phyloP scores from a whole-genome alignment of 2,113 vertebrate genomes.

The Pleuronectes platessa region DNA sequence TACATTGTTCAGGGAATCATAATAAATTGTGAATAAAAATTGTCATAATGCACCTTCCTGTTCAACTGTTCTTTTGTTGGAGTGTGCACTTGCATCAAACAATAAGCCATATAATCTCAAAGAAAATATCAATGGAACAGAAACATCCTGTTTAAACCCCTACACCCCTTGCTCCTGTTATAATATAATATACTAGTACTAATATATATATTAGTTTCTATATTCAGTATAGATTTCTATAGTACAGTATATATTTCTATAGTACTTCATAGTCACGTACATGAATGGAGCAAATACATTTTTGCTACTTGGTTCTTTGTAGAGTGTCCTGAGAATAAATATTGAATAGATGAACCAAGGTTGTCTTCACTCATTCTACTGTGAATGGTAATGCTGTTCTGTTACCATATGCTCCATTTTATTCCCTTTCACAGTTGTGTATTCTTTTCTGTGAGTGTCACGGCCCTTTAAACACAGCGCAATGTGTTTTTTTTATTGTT shows the following conservation, averaged over 20 bases:
- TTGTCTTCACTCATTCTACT: neutral
- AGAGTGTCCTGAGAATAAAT: neutral
- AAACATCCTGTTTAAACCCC: neutral
- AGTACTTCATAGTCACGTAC: too few relatives aligned
- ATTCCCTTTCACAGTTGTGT: slow-evolving; percentile 10
- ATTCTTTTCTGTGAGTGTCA: slow-evolving; percentile 9
- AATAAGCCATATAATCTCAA: neutral
- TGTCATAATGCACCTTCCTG: neutral
- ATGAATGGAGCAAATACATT: neutral
- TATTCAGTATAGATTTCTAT: too few relatives aligned
- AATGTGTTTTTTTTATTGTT: slow-evolving; percentile 15
- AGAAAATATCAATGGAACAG: neutral
- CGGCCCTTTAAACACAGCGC: slow-evolving; percentile 25
- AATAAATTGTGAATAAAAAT: neutral
- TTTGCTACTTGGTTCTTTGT: neutral
- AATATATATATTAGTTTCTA: too few relatives aligned
- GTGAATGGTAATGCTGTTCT: neutral
- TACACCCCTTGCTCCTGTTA: too few relatives aligned
- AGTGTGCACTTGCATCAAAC: neutral
- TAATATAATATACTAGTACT: too few relatives aligned
- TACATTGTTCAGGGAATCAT: slow-evolving; percentile 7
- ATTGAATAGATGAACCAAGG: neutral
- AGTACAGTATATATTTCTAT: too few relatives aligned
- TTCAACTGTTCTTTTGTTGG: neutral
- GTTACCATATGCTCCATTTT: neutral